phyloP scores from a whole-genome alignment of 2,888 invertebrate genomes.

The Sphinx pinastri region DNA sequence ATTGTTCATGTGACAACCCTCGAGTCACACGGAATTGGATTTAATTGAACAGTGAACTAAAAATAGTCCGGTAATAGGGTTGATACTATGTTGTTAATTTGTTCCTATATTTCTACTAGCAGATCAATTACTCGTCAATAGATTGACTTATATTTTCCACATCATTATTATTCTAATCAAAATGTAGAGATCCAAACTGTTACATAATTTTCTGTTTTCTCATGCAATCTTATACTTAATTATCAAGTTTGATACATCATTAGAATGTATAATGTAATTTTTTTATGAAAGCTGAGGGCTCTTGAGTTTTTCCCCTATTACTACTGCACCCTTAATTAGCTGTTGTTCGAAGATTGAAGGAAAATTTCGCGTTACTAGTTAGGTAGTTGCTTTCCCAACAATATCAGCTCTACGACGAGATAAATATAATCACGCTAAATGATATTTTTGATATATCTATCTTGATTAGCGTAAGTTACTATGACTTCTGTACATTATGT shows the following conservation, averaged over 20 bases:
- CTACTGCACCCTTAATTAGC: neutral
- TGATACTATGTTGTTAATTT: slow-evolving; percentile 22
- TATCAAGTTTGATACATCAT: neutral
- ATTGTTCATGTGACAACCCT: slow-evolving; percentile 73
- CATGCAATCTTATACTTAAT: neutral
- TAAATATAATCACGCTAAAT: slow-evolving; percentile 4
- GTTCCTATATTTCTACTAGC: neutral
- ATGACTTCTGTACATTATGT: neutral
- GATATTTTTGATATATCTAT: neutral
- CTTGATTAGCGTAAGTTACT: neutral
- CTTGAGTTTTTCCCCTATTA: neutral
- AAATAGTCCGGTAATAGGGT: slow-evolving; percentile 55
- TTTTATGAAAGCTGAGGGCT: too few species aligned
- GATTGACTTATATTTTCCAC: neutral
- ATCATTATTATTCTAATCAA: neutral
- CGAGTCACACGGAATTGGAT: slow-evolving; percentile 67
- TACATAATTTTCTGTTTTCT: too few species aligned
- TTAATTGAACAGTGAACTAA: slow-evolving; percentile 73
- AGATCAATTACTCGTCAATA: neutral
- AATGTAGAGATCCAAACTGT: too few species aligned
- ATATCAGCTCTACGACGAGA: neutral
- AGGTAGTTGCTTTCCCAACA: neutral
- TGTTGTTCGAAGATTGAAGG: neutral
- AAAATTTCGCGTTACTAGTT: neutral
- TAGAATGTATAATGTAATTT: too few species aligned